These are phyloP conservation scores for Cervus canadensis DNA, from an alignment of 2,113 vertebrate genomes.

Conservation along the genomic window DNA sequence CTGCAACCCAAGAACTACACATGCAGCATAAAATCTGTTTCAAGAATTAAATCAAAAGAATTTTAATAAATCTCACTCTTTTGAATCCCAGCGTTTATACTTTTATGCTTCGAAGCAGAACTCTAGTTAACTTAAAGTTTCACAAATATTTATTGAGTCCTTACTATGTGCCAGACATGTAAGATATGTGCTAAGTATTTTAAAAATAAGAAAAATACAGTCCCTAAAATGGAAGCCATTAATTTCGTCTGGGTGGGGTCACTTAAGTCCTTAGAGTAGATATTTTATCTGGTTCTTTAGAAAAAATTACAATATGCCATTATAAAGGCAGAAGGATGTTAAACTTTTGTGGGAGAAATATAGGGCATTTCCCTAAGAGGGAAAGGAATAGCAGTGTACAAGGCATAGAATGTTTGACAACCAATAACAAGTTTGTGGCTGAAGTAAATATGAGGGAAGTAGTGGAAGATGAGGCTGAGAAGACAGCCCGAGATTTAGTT, in stretches of 20 bases:
- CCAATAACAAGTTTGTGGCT: neutral
- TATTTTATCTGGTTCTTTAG: neutral
- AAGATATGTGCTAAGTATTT: neutral
- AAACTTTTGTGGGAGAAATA: neutral
- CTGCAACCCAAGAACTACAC: slow-evolving; percentile 97
- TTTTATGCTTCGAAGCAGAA: slow-evolving; percentile 38
- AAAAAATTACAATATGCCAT: neutral
- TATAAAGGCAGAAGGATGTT: neutral
- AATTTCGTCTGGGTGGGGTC: neutral
- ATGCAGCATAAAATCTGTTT: slow-evolving; percentile 96
- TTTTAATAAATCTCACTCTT: slow-evolving; percentile 46
- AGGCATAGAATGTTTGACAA: neutral
- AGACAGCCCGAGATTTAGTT: neutral
- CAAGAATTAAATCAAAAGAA: slow-evolving; percentile 56
- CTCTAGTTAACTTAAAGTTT: neutral
- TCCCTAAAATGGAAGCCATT: neutral
- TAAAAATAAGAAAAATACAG: neutral
- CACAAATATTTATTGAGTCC: slow-evolving; percentile 25
- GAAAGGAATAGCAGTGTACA: neutral
- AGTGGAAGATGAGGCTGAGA: neutral
- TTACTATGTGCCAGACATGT: neutral
- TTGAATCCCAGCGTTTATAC: slow-evolving; percentile 15
- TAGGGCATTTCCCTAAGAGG: neutral
- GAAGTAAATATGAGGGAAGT: neutral
- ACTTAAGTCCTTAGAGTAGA: neutral